Percentiles rank a stretch among this genome's conserved stretches.
Conservation (phyloP, 2,888 invertebrate genomes). For the Seira sanloemensis region DNA sequence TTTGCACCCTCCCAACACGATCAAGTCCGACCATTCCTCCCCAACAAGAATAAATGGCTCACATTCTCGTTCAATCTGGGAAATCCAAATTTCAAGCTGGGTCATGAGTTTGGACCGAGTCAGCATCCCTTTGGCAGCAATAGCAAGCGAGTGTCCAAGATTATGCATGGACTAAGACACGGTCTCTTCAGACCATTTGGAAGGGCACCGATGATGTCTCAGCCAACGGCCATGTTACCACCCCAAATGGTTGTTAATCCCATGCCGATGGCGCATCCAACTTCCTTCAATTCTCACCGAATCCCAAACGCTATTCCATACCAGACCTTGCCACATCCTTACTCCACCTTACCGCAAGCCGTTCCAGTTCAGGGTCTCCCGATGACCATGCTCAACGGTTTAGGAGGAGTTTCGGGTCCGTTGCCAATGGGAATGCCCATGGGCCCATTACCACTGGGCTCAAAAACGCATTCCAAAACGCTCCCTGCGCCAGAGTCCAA, state of each 20-base stretch:
- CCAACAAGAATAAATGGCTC: conserved; percentile 29
- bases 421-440: background rate
- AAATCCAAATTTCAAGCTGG: conserved; percentile 34
- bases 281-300: no score
- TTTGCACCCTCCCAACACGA: conserved; percentile 23
- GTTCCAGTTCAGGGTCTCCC: background rate
- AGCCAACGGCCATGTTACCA: background rate
- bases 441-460: background rate
- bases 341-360: background rate
- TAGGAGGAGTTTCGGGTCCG: background rate
- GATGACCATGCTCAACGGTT: background rate
- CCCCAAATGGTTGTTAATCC: no score
- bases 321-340: background rate
- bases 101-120: conserved; percentile 30
- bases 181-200: conserved; percentile 43
- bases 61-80: conserved; percentile 27
- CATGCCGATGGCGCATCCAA: no score
- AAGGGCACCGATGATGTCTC: background rate
- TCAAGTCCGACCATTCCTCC: conserved; percentile 28
- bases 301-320: background rate
- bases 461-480: background rate
- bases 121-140: conserved; percentile 25
- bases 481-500: background rate
- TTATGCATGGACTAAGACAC: conserved; percentile 35
- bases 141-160: conserved; percentile 9